Evolutionary conservation across 2,797 vertebrate species (phyloP).

Genomic region (Danio aesculapii): DNA sequence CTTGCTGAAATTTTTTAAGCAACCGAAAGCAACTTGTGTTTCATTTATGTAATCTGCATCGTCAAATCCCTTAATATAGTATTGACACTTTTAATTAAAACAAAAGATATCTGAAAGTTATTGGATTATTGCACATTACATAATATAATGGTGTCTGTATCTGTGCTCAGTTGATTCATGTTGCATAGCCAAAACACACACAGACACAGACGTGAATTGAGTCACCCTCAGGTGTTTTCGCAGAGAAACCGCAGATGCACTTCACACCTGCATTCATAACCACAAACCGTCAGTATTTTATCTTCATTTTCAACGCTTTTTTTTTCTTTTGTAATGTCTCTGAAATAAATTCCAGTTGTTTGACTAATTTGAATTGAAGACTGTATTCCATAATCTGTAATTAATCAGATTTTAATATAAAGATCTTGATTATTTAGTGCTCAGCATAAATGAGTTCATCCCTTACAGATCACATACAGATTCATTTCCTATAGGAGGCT

Average conservation of each 20-base stretch:
- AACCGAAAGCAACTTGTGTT: not conserved
- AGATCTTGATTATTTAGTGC: not conserved
- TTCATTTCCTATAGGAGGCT: too few relatives aligned
- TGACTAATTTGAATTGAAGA: too few relatives aligned
- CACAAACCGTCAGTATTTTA: slow-evolving; percentile 17
- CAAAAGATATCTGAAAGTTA: not conserved
- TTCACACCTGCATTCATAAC: slow-evolving; percentile 16
- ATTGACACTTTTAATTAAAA: not conserved
- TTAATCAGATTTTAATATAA: not conserved
- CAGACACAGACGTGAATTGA: not conserved
- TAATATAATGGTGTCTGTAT: not conserved
- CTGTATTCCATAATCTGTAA: not conserved
- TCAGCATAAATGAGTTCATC: too few relatives aligned
- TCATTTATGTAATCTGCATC: too few relatives aligned
- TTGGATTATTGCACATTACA: not conserved
- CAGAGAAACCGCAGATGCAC: not conserved
- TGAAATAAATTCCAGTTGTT: not conserved
- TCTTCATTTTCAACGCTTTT: not conserved
- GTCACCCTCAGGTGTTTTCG: not conserved
- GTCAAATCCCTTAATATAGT: not conserved
- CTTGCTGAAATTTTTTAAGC: not conserved
- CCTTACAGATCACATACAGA: too few relatives aligned
- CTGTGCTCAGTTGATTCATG: not conserved
- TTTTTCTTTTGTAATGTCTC: not conserved
- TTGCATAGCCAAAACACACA: too few relatives aligned